A percentile compares a stretch with the other conserved stretches of the same genome.
Conservation (phyloP, 2,888 invertebrate genomes). For the Euspilapteryx auroguttella region DNA sequence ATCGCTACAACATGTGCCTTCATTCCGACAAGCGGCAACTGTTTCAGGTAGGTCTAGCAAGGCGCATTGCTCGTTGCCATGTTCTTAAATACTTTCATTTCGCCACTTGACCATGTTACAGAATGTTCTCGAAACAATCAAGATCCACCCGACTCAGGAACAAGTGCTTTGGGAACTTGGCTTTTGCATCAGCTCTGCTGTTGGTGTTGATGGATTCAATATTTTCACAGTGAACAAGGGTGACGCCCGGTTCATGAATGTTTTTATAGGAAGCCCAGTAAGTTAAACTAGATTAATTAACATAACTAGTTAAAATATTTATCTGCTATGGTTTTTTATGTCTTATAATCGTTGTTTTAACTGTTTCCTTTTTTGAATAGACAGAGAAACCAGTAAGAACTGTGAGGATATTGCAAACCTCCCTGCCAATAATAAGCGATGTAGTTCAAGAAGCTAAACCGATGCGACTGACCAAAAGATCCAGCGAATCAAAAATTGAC, state of each 20-base stretch:
- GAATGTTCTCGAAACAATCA: slow-evolving; percentile 64
- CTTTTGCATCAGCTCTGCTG: slow-evolving; percentile 64
- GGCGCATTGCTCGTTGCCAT: too few species aligned
- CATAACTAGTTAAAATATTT: too few species aligned
- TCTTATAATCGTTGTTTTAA: too few species aligned
- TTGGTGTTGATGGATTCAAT: slow-evolving; percentile 68
- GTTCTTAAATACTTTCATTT: too few species aligned
- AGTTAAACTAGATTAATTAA: too few species aligned
- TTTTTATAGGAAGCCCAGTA: background rate
- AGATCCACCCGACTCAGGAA: slow-evolving; percentile 63
- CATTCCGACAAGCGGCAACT: background rate
- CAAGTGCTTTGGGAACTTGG: slow-evolving; percentile 69
- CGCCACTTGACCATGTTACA: too few species aligned
- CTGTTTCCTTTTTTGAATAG: background rate
- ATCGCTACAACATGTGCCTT: background rate
- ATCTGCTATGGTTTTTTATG: too few species aligned
- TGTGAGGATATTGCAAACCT: background rate
- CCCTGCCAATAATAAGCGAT: background rate
- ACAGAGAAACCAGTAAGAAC: background rate
- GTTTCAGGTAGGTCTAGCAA: background rate
- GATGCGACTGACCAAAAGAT: background rate
- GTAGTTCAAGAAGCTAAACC: background rate
- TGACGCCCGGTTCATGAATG: background rate
- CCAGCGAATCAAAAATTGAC: background rate
- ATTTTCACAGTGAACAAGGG: slow-evolving; percentile 15